phyloP scores from a whole-genome alignment of 2,888 invertebrate species.

The Schizotus pectinicornis region DNA sequence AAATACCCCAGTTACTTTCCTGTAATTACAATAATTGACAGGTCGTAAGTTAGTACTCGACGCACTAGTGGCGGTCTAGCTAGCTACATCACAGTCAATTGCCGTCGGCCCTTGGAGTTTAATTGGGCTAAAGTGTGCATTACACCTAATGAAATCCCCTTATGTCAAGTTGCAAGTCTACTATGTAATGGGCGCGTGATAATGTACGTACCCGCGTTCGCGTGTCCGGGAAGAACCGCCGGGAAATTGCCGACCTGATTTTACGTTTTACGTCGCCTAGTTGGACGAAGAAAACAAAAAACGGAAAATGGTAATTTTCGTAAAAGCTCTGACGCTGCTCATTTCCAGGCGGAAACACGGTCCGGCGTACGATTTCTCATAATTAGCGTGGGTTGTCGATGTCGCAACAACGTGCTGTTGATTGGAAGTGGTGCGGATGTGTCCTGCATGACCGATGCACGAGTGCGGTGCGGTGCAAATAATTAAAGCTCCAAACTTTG shows the following conservation, averaged over 20 bases:
- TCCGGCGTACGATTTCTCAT: too few relatives aligned
- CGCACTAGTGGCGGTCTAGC: background rate
- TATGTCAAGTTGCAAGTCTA: conserved; percentile 19
- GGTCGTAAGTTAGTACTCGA: conserved; percentile 1
- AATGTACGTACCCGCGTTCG: background rate
- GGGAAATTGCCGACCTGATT: background rate
- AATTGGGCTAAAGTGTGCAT: conserved; percentile 20
- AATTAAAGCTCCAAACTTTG: too few relatives aligned
- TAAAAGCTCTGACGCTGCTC: too few relatives aligned
- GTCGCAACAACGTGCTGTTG: too few relatives aligned
- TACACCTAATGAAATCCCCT: conserved; percentile 23
- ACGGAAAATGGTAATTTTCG: too few relatives aligned
- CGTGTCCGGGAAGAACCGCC: background rate
- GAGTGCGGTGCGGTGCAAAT: too few relatives aligned
- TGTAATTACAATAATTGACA: conserved; percentile 18
- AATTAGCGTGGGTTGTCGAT: too few relatives aligned
- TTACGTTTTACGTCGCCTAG: too few relatives aligned
- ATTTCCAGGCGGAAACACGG: too few relatives aligned
- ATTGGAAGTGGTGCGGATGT: too few relatives aligned
- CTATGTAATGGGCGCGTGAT: conserved; percentile 14
- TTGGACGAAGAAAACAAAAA: too few relatives aligned
- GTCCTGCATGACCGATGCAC: too few relatives aligned
- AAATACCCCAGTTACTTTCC: background rate
- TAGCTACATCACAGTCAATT: conserved; percentile 17
- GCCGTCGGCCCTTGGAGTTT: conserved; percentile 14